Evolutionary conservation across 2,888 invertebrate genomes (phyloP), one percentile per base, ranked within the genome.

Genomic region (Hypomecis atomaria): DNA sequence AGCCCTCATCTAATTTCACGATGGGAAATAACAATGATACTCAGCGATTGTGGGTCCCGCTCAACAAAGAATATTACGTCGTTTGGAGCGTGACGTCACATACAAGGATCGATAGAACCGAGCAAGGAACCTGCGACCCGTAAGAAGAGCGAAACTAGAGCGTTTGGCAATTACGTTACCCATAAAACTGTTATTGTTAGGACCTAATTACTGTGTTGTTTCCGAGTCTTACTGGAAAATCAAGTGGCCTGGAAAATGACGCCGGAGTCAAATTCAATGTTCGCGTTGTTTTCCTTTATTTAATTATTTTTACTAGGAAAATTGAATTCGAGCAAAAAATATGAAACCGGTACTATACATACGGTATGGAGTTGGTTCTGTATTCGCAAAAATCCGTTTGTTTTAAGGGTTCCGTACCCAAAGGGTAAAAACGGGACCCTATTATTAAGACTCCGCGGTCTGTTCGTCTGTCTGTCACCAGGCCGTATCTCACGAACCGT

Each of bases 161-260:
- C 72, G 66, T 71, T 72, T 65, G 71, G 65, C 65, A 70, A 72
- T 71, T 71, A 71, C 72, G 59, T 50, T 48, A 42, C 56, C 71
- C 64, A 67, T 72, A 72, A 66, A 71, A 65, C 65, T 64, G 72
- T 72, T 72, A 71, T 72, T 68, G 72, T 70, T 69, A 68, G 69
- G 50, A 69, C 67, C 69, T 71, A 71, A 71, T 71, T 71, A 70
- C 71, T 71, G 71, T 72, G 71, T 71, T 71, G 68, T 69, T 67
- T 62, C 60, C 59, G 63, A 69, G 59, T 63, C 55, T 59, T 67
- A 64, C 69, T 66, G 66, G 49, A 66, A 69, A 66, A 60, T 65
- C 49, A 53, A 66, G 33, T 43, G 43, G 42, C 48, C 37, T 36
- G 60, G 47, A 65, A 60, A 59, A 44, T 62, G 49, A 37, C 50